These are phyloP conservation scores for Hypomesus transpacificus DNA, from an alignment of 2,113 vertebrate genomes.

Conservation along the genomic window DNA sequence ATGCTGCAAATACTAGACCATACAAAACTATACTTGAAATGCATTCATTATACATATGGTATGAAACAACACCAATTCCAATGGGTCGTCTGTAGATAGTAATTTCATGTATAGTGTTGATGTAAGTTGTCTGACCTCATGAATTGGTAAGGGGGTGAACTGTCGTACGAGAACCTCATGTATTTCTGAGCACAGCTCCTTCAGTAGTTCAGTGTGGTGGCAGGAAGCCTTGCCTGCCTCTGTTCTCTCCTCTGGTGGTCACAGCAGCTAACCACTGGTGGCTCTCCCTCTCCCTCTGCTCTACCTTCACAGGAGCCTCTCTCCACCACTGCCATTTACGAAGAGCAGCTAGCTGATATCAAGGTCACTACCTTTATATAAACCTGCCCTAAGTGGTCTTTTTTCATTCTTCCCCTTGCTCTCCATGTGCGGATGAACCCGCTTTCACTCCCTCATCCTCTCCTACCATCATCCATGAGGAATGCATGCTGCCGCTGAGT, in stretches of 20 bases:
- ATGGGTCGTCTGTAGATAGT: conserved; percentile 29
- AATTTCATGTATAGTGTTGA: background rate
- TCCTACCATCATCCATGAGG: background rate
- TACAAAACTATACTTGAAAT: conserved; percentile 15
- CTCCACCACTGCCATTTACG: conserved; percentile 70
- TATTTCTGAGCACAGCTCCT: conserved; percentile 11
- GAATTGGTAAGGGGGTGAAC: background rate
- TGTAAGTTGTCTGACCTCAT: background rate
- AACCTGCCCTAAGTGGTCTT: conserved; percentile 29
- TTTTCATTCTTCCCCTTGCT: conserved; percentile 4
- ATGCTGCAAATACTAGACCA: conserved; percentile 3
- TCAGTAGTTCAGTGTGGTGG: conserved; percentile 17
- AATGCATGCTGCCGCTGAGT: background rate
- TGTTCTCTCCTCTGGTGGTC: background rate
- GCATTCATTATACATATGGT: conserved; percentile 35
- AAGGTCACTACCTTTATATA: conserved; percentile 67
- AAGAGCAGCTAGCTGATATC: conserved; percentile 70
- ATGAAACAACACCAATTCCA: conserved; percentile 32
- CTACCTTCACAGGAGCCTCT: conserved; percentile 70
- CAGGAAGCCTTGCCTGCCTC: background rate
- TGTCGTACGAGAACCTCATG: background rate
- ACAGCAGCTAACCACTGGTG: conserved; percentile 47
- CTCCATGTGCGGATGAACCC: background rate
- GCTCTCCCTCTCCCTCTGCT: conserved; percentile 58
- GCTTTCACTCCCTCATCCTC: background rate